Conservation (phyloP, 2,797 vertebrate genomes). For the Acanthurus lineatus region DNA sequence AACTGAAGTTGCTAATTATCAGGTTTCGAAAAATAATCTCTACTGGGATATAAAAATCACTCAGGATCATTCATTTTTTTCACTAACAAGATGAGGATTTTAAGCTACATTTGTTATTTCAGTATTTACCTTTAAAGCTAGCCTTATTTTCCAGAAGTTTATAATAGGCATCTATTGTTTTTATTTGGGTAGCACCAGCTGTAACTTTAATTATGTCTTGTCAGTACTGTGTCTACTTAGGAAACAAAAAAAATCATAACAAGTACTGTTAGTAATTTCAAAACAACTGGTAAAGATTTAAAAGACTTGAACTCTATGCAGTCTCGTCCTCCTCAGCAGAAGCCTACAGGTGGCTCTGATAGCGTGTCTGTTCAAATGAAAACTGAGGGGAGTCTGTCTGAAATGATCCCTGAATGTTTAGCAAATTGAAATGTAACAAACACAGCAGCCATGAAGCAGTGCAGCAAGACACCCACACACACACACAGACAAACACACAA, state of each 20-base stretch:
- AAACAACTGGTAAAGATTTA: neutral
- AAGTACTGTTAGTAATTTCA: neutral
- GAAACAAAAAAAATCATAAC: neutral
- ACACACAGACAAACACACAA: constrained; percentile 19
- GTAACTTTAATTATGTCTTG: neutral
- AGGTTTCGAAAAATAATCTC: neutral
- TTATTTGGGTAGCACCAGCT: too few species aligned
- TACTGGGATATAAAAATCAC: neutral
- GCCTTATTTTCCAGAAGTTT: neutral
- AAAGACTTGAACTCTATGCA: neutral
- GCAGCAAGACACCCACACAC: constrained; percentile 6
- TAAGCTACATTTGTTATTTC: neutral
- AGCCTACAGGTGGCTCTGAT: constrained; percentile 42
- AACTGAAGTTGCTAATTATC: neutral
- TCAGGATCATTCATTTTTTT: neutral
- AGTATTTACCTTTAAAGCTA: neutral
- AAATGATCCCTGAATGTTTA: constrained; percentile 32
- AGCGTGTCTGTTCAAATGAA: constrained; percentile 27
- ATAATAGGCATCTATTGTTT: neutral
- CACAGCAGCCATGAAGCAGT: constrained; percentile 23
- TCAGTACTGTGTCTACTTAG: too few species aligned
- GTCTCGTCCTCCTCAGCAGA: constrained; percentile 4
- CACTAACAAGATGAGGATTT: neutral
- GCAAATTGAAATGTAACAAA: constrained; percentile 42
- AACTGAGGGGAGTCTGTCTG: constrained; percentile 5